Evolutionary conservation across 1,140 invertebrate species (phyloP), one percentile per base, ranked within the genome.

Genomic region (Gonatopus flavifemur): DNA sequence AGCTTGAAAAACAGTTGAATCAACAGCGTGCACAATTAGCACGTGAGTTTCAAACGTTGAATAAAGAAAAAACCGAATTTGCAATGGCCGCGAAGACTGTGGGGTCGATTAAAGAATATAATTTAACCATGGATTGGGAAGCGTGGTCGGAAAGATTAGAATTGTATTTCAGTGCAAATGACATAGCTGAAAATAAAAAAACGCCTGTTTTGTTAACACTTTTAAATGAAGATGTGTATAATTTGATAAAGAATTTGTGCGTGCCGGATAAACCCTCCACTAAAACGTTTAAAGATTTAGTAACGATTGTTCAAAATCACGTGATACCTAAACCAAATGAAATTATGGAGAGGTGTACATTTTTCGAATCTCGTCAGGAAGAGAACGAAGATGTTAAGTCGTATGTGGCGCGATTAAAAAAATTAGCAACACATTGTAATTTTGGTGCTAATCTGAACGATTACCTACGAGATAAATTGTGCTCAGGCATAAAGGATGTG

Each of bases 341-440:
- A 1, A 59, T 63, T 5, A 16, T 25, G 3, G 52, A 58, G 7
- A 20, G 53, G 0, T 62, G 52, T 24, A 58, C 51, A 16, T 62
- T 62, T 19, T 53, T 54, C 8, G 39, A 56, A 24, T 51, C 47
- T 20, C 15, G 30, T 0, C 59, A 62, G 13, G 0, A 10, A 6
- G 31, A 20, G 0, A 32, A 35, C 0, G 50, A 45, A 13, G 12
- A 18, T 7, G 19, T 39, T 7, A 8, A 20, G 20, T 8, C 8
- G 6, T 39, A 6, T 39, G 5, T 22, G 21, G 16, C 4, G 8
- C 6, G 16, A 8, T 9, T 39, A 9, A 39, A 9, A 22, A 39
- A 39, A 16, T 39, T 39, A 5, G 7, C 18, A 13, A 9, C 5
- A 3, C 10, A 8, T 16, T 39, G 37, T 39, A 12, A 28, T 7